A percentile compares a stretch with the other conserved stretches of the same genome.
These are phyloP conservation scores for Mycetomoellerius zeteki DNA, from an alignment of 1,140 invertebrate species.

Conservation along the genomic window DNA sequence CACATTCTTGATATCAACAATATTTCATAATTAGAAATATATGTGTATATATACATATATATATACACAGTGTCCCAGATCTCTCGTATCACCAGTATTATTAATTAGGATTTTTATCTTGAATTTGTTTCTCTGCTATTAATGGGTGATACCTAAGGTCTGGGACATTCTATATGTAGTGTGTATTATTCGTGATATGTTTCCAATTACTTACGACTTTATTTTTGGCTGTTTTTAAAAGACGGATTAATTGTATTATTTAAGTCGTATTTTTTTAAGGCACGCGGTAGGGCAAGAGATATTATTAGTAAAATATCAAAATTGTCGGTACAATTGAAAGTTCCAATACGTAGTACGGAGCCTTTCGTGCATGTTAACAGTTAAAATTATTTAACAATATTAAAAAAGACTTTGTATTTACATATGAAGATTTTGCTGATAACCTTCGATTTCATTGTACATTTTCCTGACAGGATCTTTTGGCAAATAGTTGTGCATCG, in stretches of 20 bases:
- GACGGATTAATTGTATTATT: neutral
- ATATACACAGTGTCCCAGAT: neutral
- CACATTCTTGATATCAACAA: neutral
- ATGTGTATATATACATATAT: neutral
- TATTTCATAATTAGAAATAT: neutral
- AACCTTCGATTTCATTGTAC: slow-evolving; percentile 83
- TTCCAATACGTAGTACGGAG: neutral
- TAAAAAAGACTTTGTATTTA: slow-evolving; percentile 62
- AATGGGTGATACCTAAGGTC: no score
- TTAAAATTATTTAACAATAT: slow-evolving; percentile 36
- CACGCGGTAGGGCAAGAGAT: neutral
- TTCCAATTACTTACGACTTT: neutral
- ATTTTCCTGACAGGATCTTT: slow-evolving; percentile 82
- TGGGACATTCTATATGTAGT: no score
- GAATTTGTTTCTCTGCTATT: no score
- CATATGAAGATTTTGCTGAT: slow-evolving; percentile 81
- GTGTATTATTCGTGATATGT: no score
- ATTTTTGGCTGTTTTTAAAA: slow-evolving; percentile 2
- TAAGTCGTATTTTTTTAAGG: slow-evolving; percentile 12
- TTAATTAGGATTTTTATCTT: no score
- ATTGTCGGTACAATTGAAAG: slow-evolving; percentile 22
- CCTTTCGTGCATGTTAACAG: slow-evolving; percentile 18
- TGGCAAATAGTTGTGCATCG: slow-evolving; percentile 70
- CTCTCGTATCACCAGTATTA: no score
- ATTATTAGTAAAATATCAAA: slow-evolving; percentile 18